These are phyloP conservation scores for Tragelaphus scriptus DNA, from an alignment of 2,113 vertebrate genomes.

Conservation along the genomic window DNA sequence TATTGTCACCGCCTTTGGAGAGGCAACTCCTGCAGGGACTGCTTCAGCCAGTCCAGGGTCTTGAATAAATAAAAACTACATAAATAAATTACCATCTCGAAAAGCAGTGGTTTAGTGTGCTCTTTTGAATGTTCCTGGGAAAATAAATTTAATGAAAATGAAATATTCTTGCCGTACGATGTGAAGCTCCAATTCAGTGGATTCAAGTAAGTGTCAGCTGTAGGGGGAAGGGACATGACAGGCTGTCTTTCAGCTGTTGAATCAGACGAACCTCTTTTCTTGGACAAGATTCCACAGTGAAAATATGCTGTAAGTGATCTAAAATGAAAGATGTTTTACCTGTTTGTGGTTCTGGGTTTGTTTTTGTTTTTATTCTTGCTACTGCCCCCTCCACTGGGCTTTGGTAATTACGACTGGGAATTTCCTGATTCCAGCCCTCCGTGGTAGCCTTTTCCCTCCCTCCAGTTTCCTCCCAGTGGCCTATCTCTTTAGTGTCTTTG, in stretches of 20 bases:
- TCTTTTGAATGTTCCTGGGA: conserved; percentile 36
- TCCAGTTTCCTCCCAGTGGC: conserved; percentile 21
- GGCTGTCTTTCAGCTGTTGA: conserved; percentile 30
- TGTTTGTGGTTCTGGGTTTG: background rate
- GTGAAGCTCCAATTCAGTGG: background rate
- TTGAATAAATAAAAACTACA: conserved; percentile 56
- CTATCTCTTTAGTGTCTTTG: conserved; percentile 76
- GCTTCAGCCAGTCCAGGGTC: conserved; percentile 16
- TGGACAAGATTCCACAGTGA: background rate
- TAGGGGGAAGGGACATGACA: background rate
- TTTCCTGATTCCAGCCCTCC: conserved; percentile 36
- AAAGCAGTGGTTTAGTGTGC: background rate
- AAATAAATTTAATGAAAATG: conserved; percentile 37
- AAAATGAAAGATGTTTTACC: conserved; percentile 7
- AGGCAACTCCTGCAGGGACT: conserved; percentile 63
- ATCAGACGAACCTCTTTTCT: conserved; percentile 18
- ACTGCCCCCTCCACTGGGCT: background rate
- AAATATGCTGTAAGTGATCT: background rate
- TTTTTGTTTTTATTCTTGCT: background rate
- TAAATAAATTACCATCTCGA: conserved; percentile 38
- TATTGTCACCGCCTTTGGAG: conserved; percentile 66
- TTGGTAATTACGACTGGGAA: conserved; percentile 3
- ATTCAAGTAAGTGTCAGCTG: background rate
- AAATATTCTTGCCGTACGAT: background rate
- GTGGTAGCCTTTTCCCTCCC: conserved; percentile 48